Evolutionary conservation across 2,888 invertebrate genomes (phyloP), one percentile per base, ranked within the genome.

Genomic region (Macaria liturata): DNA sequence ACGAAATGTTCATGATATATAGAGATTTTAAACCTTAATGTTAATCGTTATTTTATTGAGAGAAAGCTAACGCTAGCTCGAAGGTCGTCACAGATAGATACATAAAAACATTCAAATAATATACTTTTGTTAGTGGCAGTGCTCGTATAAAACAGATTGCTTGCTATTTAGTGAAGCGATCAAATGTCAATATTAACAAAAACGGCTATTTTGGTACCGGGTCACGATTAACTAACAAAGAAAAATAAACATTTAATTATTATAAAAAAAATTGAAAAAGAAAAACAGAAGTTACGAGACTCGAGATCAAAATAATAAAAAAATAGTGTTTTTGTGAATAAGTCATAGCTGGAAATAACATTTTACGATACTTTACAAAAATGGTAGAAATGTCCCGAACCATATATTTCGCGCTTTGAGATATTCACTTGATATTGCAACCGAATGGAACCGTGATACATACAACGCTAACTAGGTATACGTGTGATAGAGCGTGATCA

Each of bases 391-490:
- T 72, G 76, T 84, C 86, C 86, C 88, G 86, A 86, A 86, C 82
- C 53, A 64, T 77, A 32, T 52, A 59, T 83, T 85, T 80, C 85
- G 79, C 80, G 84, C 85, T 81, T 80, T 83, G 87, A 86, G 74
- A 85, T 88, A 86, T 89, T 86, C 88, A 90, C 88, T 76, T 75
- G 67, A 74, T 86, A 86, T 86, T 88, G 86, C 86, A 79, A 75
- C 71, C 70, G 65, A 75, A 68, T 64, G 61, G 65, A 64, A 59
- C 65, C 60, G 61, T 61, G 54, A 65, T 66, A 64, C 8, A 62
- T 62, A 62, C 59, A 57, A 49, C 49, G 59, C 60, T 52, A 49
- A 55, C 20, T 51, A 53, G 44, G 34, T 40, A 49, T 4, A 42
- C 45, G 45, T 4, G 32, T 20, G 30, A 9, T 6, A 32, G 9